A percentile compares a stretch with the other conserved stretches of the same genome.
Conservation (phyloP, 2,113 vertebrate genomes). For the Aepyceros melampus region DNA sequence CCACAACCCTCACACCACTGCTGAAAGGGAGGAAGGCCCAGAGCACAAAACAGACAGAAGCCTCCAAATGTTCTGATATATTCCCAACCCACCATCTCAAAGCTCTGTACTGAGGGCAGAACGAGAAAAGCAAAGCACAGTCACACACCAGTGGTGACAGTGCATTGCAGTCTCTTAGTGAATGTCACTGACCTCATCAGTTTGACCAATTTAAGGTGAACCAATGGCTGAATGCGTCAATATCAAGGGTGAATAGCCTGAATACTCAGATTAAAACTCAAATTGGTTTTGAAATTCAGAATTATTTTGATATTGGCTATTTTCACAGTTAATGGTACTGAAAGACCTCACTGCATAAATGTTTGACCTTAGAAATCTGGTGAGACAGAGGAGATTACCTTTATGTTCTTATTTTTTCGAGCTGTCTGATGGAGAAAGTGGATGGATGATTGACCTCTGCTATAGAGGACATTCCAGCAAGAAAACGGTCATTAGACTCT, state of each 20-base stretch:
- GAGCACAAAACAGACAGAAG: background rate
- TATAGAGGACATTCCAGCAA: constrained; percentile 59
- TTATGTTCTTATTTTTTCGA: constrained; percentile 39
- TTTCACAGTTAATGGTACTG: constrained; percentile 66
- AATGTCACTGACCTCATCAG: constrained; percentile 65
- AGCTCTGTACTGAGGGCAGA: background rate
- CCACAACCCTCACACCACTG: no score
- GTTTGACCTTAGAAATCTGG: constrained; percentile 63
- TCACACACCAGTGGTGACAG: constrained; percentile 11
- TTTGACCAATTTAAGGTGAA: constrained; percentile 53
- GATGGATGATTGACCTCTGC: constrained; percentile 71
- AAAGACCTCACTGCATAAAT: constrained; percentile 62
- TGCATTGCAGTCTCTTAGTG: constrained; percentile 18
- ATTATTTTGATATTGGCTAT: constrained; percentile 75
- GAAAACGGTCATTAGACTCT: constrained; percentile 53
- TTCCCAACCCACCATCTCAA: background rate
- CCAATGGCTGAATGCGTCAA: constrained; percentile 12
- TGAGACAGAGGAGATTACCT: constrained; percentile 65
- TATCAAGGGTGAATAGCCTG: constrained; percentile 43
- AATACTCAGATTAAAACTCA: constrained; percentile 65
- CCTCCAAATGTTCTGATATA: background rate
- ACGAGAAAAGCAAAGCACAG: constrained; percentile 38
- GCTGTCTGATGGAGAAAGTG: constrained; percentile 58
- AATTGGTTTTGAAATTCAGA: constrained; percentile 75
- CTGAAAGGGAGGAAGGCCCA: background rate